phyloP scores from a whole-genome alignment of 2,113 vertebrate genomes.

The Rhinogobius similis region DNA sequence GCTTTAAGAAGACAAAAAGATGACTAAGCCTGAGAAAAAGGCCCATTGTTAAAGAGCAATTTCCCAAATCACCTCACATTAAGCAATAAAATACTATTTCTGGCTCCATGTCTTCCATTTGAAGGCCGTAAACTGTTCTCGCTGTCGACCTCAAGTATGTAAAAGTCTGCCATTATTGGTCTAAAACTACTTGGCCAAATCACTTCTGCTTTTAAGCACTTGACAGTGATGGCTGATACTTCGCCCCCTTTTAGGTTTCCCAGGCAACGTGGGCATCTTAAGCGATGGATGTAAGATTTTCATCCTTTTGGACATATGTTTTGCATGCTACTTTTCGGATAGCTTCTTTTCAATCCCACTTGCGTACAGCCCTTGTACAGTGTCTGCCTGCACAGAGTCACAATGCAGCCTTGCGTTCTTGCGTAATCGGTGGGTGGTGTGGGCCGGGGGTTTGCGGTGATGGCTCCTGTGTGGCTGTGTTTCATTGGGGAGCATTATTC shows the following conservation, averaged over 20 bases:
- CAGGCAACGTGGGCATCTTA: slow-evolving; percentile 54
- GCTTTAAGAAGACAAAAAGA: background rate
- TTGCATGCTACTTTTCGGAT: slow-evolving; percentile 18
- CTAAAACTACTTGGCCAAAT: slow-evolving; percentile 1
- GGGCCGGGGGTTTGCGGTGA: slow-evolving; percentile 41
- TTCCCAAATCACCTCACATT: background rate
- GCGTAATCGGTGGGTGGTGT: slow-evolving; percentile 71
- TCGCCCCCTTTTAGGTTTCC: slow-evolving; percentile 58
- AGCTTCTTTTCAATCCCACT: slow-evolving; percentile 31
- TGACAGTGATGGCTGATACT: slow-evolving; percentile 30
- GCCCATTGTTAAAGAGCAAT: background rate
- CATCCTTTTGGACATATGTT: slow-evolving; percentile 38
- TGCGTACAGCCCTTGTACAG: background rate
- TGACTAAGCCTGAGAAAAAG: background rate
- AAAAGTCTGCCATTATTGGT: background rate
- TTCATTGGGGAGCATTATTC: slow-evolving; percentile 60
- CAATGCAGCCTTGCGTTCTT: slow-evolving; percentile 54
- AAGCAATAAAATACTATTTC: background rate
- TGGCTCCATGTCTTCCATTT: background rate
- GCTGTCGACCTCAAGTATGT: background rate
- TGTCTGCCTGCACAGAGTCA: slow-evolving; percentile 23
- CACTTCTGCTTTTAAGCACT: slow-evolving; percentile 21
- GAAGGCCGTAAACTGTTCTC: background rate
- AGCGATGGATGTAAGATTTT: slow-evolving; percentile 38
- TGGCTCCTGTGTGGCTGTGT: slow-evolving; percentile 50